phyloP scores from a whole-genome alignment of 2,888 invertebrate species.

The Megaustenia siamemsis region DNA sequence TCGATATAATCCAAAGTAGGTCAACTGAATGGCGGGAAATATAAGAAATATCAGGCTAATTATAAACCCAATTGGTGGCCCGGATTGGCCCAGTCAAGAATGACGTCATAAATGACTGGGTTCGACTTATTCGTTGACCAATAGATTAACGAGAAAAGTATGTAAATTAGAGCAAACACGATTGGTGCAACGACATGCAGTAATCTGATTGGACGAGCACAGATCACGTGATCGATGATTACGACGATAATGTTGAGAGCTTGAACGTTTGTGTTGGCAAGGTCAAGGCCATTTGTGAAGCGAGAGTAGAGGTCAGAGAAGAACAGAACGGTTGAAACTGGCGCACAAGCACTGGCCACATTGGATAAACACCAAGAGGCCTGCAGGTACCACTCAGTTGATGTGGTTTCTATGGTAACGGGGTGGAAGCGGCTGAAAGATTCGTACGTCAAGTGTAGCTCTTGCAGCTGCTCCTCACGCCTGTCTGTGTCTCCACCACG shows the following conservation, averaged over 20 bases:
- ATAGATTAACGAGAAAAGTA: constrained; percentile 66
- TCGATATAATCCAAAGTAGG: constrained; percentile 43
- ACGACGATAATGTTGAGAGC: constrained; percentile 67
- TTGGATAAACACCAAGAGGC: constrained; percentile 69
- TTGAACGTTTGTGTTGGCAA: constrained; percentile 64
- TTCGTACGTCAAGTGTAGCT: not conserved
- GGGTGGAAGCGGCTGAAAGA: not conserved
- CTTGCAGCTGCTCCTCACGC: not conserved
- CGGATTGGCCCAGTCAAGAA: constrained; percentile 76
- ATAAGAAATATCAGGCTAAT: constrained; percentile 59
- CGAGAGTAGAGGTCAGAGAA: constrained; percentile 67
- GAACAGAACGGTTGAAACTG: constrained; percentile 72
- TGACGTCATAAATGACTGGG: constrained; percentile 71
- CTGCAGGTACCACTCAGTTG: constrained; percentile 64
- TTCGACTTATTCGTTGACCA: constrained; percentile 69
- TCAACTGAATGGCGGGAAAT: constrained; percentile 47
- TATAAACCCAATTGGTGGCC: constrained; percentile 58
- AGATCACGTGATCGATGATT: constrained; percentile 64
- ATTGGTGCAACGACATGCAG: constrained; percentile 69
- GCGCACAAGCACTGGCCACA: constrained; percentile 62
- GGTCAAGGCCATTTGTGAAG: constrained; percentile 53
- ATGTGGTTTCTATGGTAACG: not conserved
- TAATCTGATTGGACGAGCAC: constrained; percentile 68
- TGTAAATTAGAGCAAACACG: constrained; percentile 64
- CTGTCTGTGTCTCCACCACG: no score